Evolutionary conservation across 2,113 vertebrate species (phyloP), one percentile per base, ranked within the genome.

Genomic region (Canis aureus): DNA sequence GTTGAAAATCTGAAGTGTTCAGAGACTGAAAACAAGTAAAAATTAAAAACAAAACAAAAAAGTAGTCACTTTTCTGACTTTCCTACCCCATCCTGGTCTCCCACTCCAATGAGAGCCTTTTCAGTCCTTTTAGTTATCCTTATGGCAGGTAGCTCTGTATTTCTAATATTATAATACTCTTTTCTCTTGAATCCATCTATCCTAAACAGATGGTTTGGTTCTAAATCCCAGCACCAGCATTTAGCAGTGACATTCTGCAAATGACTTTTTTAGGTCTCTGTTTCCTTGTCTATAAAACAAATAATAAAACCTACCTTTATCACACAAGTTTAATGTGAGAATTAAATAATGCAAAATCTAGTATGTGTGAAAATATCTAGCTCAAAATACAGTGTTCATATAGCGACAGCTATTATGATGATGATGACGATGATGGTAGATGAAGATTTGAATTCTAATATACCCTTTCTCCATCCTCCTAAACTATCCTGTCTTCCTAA

Each of bases 1-100:
- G 49, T 79, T 83, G 91, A 93, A 97, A 96, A 84, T 67, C 3
- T 80, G 16, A 92, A 94, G 20, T 91, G 49, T 66, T 87, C 43
- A 67, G 7, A 49, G 38, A n/a, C 51, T 83, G 90, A 92, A 93
- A 49, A 93, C 10, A 84, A 74, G 25, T 29, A 88, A 83, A 62
- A 79, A 13, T 51, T 15, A 17, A 20, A 29, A 20, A 73, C 89
- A 67, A 49, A 29, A 55, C 55, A 66, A 59, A 69, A 17, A 0
- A 89, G 60, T 49, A 49, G 27, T 79, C 27, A 10, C 2, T 94
- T 22, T 49, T 71, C 27, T 94, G 49, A 80, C 10, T 4, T 85
- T 66, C 57, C 35, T 57, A 32, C 19, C 11, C 8, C 8, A 29
- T 35, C 19, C 43, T 12, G 38, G 32, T 53, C 7, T 59, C 23